Evolutionary conservation across 35 echinoderm and acorn worm species (phyloP).

Genomic region (Apostichopus californicus): DNA sequence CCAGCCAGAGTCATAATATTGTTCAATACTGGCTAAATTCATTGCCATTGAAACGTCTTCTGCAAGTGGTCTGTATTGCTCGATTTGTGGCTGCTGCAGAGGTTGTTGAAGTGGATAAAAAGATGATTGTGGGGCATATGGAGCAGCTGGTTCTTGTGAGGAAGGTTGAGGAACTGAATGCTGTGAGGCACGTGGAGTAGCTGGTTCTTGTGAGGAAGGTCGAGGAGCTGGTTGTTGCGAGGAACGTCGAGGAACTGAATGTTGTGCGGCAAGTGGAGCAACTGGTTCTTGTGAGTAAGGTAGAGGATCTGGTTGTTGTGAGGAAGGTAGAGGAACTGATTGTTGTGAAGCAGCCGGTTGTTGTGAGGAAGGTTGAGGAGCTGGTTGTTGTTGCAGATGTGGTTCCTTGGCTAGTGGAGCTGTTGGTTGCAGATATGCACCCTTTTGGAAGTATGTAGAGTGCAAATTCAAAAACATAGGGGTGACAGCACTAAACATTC

Average conservation of each 20-base stretch:
- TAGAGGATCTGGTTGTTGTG: neutral
- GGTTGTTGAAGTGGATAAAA: constrained; percentile 3
- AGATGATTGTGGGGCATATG: neutral
- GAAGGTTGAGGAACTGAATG: neutral
- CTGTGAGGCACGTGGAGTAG: neutral
- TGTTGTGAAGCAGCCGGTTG: too few species aligned
- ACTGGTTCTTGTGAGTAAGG: neutral
- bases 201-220: neutral
- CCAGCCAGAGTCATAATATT: too few species aligned
- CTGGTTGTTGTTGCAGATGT: neutral
- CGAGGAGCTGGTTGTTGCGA: neutral
- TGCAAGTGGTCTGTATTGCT: constrained; percentile 8
- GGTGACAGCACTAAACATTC: too few species aligned
- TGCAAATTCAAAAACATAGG: neutral
- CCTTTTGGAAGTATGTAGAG: neutral
- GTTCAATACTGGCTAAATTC: neutral
- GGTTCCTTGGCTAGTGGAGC: neutral
- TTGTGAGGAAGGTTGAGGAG: neutral
- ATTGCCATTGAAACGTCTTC: neutral
- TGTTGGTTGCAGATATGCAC: neutral
- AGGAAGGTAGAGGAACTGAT: neutral
- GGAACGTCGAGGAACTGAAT: neutral
- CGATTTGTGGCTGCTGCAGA: neutral
- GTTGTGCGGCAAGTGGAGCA: neutral
- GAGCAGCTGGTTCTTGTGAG: neutral